phyloP scores from a whole-genome alignment of 2,797 vertebrate genomes.

The Lepus townsendii region DNA sequence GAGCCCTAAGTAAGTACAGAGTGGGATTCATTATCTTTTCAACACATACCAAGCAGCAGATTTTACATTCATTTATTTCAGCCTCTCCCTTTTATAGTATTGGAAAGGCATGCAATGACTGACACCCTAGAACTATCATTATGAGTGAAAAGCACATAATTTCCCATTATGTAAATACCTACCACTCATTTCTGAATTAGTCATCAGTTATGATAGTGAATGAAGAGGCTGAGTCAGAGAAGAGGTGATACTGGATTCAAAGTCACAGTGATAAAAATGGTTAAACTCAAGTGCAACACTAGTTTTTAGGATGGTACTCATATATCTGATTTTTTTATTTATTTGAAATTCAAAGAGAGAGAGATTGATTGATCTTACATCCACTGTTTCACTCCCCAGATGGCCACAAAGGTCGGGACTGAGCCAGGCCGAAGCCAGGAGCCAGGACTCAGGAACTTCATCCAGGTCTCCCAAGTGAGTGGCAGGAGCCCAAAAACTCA shows the following conservation, averaged over 20 bases:
- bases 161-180: conserved; percentile 55
- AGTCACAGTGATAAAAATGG: conserved; percentile 35
- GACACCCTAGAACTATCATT: conserved; percentile 9
- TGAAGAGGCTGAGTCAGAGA: conserved; percentile 46
- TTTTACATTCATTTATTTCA: conserved; percentile 32
- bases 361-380: no score
- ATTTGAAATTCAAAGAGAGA: no score
- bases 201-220: conserved; percentile 52
- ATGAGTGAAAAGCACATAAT: conserved; percentile 43
- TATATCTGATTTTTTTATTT: conserved; percentile 34
- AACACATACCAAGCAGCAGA: neutral
- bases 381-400: no score
- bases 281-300: conserved; percentile 55
- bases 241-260: conserved; percentile 47
- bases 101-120: conserved; percentile 35
- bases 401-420: no score
- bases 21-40: neutral
- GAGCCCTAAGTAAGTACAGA: conserved; percentile 10
- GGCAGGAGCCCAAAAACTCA: no score
- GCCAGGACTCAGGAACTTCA: no score
- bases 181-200: conserved; percentile 64
- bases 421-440: no score
- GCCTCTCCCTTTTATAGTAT: neutral
- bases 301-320: conserved; percentile 45
- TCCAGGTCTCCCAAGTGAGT: no score